Evolutionary conservation across 2,888 invertebrate species (phyloP), one percentile per base, ranked within the genome.

Genomic region (Mesochorus sp.): DNA sequence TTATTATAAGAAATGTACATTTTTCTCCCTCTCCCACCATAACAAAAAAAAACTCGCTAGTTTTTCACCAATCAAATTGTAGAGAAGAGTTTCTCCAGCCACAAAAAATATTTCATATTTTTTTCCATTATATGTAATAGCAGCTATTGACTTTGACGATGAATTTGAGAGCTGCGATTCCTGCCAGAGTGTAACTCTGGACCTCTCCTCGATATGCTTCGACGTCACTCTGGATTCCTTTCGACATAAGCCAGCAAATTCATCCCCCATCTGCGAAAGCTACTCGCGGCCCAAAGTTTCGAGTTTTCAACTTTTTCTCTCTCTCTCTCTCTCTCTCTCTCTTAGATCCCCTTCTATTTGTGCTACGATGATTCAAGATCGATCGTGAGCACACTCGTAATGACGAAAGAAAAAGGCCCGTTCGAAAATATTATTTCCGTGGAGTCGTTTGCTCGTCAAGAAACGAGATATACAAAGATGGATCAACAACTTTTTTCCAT

Each of bases 11-110:
- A n/a, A n/a, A n/a, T n/a, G n/a, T n/a, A n/a, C n/a, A n/a, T n/a
- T n/a, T n/a, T n/a, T n/a, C n/a, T n/a, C n/a, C n/a, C n/a, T n/a
- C n/a, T n/a, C n/a, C n/a, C n/a, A n/a, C n/a, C n/a, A n/a, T n/a
- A n/a, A n/a, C n/a, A n/a, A n/a, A n/a, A 86, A 83, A 85, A 87
- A 85, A 83, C 83, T 81, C 85, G 84, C 86, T 86, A 86, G 87
- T 87, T 86, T 83, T 76, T 76, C 80, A 83, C 79, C 76, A 19
- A 5, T 1, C 10, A 73, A 79, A 80, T 75, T 68, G 34, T 21
- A 73, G 79, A 81, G 71, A 42, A 67, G 76, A 76, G 75, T 80
- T 28, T 53, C 12, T 31, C 19, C 47, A 12, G 55, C 6, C 34
- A 31, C 55, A 31, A 55, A 24, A 44, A 37, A 47, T 61, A 37